Evolutionary conservation across 2,113 vertebrate genomes (phyloP).

Genomic region (Dipodomys ordii): DNA sequence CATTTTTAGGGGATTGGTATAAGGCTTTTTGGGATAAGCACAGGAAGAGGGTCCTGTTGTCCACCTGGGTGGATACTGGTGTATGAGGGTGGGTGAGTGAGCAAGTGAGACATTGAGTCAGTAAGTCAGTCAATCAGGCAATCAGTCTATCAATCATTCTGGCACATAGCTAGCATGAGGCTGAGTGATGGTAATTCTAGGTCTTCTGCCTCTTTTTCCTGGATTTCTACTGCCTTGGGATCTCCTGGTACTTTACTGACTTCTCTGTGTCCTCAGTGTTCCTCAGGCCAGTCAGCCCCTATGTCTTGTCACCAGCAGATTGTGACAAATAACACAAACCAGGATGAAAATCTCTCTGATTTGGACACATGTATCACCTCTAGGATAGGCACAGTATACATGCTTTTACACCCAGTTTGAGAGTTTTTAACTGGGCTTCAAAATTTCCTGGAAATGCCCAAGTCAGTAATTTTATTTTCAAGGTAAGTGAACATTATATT

Average conservation of each 20-base stretch:
- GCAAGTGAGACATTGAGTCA: neutral
- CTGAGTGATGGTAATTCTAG: neutral
- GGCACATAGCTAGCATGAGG: neutral
- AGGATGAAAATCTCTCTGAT: neutral
- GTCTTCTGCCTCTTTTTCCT: neutral
- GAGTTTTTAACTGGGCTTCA: slow-evolving; percentile 31
- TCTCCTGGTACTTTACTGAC: neutral
- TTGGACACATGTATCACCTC: neutral
- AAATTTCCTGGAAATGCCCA: slow-evolving; percentile 49
- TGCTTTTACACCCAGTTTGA: neutral
- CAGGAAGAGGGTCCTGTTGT: neutral
- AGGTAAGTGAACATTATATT: slow-evolving; percentile 56
- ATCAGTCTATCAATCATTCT: no score
- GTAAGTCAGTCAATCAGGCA: neutral
- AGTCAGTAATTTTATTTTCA: slow-evolving; percentile 55
- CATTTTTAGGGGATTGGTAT: neutral
- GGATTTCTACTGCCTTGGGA: neutral
- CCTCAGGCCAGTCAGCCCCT: neutral
- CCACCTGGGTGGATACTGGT: neutral
- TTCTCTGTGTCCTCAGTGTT: slow-evolving; percentile 15
- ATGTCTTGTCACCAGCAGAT: neutral
- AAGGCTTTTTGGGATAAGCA: neutral
- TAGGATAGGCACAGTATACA: neutral
- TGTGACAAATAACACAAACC: slow-evolving; percentile 26
- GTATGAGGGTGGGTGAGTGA: neutral